phyloP scores from a whole-genome alignment of 2,888 invertebrate species.

The Lasiommata megera region DNA sequence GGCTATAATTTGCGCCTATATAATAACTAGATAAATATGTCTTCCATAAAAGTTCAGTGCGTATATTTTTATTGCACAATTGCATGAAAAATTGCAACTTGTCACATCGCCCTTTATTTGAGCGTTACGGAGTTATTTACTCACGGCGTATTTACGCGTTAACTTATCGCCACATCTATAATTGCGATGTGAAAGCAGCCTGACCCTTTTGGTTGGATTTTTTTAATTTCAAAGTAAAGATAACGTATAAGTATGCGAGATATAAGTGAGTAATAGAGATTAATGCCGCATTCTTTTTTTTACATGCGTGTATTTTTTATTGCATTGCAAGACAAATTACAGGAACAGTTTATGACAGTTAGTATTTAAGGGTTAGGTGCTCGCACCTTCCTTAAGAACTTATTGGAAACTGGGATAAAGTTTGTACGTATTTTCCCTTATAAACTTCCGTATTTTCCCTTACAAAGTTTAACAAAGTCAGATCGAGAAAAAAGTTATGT shows the following conservation, averaged over 20 bases:
- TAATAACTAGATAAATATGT: not conserved
- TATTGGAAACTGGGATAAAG: too few species aligned
- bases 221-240: not conserved
- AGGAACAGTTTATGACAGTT: not conserved
- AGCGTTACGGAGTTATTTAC: slow-evolving; percentile 27
- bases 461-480: too few species aligned
- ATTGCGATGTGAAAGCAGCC: slow-evolving; percentile 4
- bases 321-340: not conserved
- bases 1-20: not conserved
- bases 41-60: not conserved
- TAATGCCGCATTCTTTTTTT: not conserved
- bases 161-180: slow-evolving; percentile 9
- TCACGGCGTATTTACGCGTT: slow-evolving; percentile 7
- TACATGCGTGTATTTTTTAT: not conserved
- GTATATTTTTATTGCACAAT: not conserved
- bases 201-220: not conserved
- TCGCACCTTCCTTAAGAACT: too few species aligned
- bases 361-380: not conserved
- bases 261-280: not conserved
- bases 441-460: too few species aligned
- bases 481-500: too few species aligned
- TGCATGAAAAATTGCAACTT: slow-evolving; percentile 18
- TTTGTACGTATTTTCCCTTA: too few species aligned
- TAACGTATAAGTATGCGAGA: too few species aligned
- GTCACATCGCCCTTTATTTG: slow-evolving; percentile 21